These are phyloP conservation scores for Cyclura pinguis DNA, from an alignment of 2,797 vertebrate species.

Conservation along the genomic window DNA sequence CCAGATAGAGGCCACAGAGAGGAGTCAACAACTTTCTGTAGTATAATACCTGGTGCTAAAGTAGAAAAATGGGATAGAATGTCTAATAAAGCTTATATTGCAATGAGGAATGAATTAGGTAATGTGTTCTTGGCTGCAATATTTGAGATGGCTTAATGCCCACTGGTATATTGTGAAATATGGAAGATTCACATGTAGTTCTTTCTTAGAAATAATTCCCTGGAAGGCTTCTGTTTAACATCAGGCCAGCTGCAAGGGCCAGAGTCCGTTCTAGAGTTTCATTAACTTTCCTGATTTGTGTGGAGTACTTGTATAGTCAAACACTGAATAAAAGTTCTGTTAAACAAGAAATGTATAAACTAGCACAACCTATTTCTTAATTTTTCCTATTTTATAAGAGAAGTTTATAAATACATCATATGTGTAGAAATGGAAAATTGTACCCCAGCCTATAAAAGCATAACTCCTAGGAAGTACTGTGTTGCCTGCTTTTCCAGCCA, in stretches of 20 bases:
- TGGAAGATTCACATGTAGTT: not conserved
- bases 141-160: not conserved
- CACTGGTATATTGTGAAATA: not conserved
- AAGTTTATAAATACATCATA: not conserved
- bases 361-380: not conserved
- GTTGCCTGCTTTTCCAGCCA: constrained; percentile 19
- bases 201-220: not conserved
- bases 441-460: constrained; percentile 59
- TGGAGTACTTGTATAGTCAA: not conserved
- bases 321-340: accelerated
- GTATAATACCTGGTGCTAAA: not conserved
- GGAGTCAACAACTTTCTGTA: not conserved
- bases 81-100: not conserved
- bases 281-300: not conserved
- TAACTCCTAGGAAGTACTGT: constrained; percentile 41
- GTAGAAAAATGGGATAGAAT: not conserved
- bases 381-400: not conserved
- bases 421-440: constrained; percentile 38
- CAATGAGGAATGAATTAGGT: not conserved
- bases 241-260: not conserved
- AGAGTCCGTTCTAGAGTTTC: not conserved
- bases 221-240: not conserved
- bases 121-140: not conserved
- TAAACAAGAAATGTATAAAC: accelerated
- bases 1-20: not conserved